A percentile compares a stretch with the other conserved stretches of the same genome.
Conservation (phyloP, 2,797 vertebrate genomes). For the Sebastes iracundus region DNA sequence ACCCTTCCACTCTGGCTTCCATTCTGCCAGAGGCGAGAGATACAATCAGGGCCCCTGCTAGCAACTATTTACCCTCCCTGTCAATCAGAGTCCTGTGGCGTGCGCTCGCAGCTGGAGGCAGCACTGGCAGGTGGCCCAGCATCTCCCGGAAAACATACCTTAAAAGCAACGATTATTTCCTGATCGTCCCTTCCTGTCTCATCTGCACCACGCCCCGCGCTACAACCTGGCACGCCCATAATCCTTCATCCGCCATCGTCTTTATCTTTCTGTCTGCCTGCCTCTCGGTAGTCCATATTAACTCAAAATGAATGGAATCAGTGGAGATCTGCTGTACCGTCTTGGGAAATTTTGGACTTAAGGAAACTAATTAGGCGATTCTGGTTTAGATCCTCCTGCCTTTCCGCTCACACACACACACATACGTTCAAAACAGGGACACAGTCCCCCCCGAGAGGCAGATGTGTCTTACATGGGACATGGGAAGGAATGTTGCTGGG, state of each 20-base stretch:
- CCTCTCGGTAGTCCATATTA: conserved; percentile 1
- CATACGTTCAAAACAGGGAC: conserved; percentile 15
- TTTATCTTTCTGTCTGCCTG: conserved; percentile 3
- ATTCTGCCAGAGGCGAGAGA: conserved; percentile 70
- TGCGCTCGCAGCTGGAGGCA: conserved; percentile 67
- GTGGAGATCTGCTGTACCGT: conserved; percentile 11
- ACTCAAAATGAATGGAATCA: conserved; percentile 39
- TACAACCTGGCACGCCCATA: conserved; percentile 17
- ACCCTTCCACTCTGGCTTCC: conserved; percentile 54
- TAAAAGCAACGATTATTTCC: conserved; percentile 65
- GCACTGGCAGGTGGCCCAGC: conserved; percentile 59
- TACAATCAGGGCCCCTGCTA: conserved; percentile 78
- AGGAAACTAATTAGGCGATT: conserved; percentile 53
- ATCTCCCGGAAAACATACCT: conserved; percentile 56
- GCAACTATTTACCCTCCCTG: conserved; percentile 78
- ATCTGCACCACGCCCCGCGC: conserved; percentile 5
- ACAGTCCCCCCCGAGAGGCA: conserved; percentile 25
- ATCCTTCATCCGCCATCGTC: conserved; percentile 29
- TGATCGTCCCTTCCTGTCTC: conserved; percentile 36
- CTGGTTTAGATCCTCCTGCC: conserved; percentile 46
- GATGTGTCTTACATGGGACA: conserved; percentile 44
- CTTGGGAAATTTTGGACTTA: conserved; percentile 38
- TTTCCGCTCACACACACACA: conserved; percentile 3
- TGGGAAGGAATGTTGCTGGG: conserved; percentile 64
- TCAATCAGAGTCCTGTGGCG: conserved; percentile 74